Evolutionary conservation across 35 echinoderm and acorn worm genomes (phyloP), one percentile per base, ranked within the genome.

Genomic region (Holothuria glaberrima): DNA sequence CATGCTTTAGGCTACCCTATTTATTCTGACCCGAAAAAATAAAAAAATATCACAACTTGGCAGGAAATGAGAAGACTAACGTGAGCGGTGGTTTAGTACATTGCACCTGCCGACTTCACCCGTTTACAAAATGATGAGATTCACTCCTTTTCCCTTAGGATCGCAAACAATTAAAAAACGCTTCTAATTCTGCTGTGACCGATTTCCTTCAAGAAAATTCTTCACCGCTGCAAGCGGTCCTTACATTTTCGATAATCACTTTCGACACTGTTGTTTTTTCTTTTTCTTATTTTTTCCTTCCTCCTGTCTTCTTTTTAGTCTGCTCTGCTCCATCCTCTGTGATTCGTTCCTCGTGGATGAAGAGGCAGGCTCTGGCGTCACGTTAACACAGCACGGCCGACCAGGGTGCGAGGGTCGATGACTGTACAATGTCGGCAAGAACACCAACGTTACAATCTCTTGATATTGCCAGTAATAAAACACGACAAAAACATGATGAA

Each of bases 81-180:
- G 74, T 78, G 44, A 78, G 74, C 21, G 50, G 44, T 41, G 44
- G 20, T 78, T 48, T 78, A 78, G 74, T 78, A 48, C 74, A 78
- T 48, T 48, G 74, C 74, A 78, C 74, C 74, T 78, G 74, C 33
- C 66, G 66, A 30, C 25, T 69, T 69, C 31, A 41, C 74, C 74
- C 74, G n/a, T 78, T 78, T 10, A 21, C 35, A 24, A 48, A 41
- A 25, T 78, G 20, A 48, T 41, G 74, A 50, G 74, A 78, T 52
- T 48, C 24, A 38, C 33, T 78, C 33, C 73, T 48, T 48, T 78
- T 48, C 74, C 74, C 74, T 50, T 27, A 35, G 44, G 74, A 78
- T 78, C 46, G 50, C 20, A 78, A 78, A 78, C 74, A 78, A 78
- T 78, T 78, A 78, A 78, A 78, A 78, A n/a, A 26, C 34, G 74